Base-by-base conservation (phyloP, 2,797 vertebrate species). In the Fistularia tabacaria region DNA sequence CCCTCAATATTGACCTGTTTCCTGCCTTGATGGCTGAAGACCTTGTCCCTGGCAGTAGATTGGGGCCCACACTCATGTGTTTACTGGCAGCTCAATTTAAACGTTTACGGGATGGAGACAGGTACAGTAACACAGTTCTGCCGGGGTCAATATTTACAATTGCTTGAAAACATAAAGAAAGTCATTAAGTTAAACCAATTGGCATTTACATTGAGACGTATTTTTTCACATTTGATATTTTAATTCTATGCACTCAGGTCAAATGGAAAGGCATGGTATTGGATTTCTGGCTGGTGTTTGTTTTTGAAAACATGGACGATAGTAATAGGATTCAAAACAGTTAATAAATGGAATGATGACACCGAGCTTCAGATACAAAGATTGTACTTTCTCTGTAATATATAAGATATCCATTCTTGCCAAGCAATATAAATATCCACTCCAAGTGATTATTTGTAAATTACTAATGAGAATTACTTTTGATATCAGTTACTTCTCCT, bases 21-120 rank as follows among this genome's bases (percentile, higher is more conserved):
- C 97, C 96, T 0, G 96, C 97, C n/a, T 87, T 99, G 58, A 93
- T 99, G 94, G 92, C 92, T 47, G 97, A 99, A 82, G 97, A 99
- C 64, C 80, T 99, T 70, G 91, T 99, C 49, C 96, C 96, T 0
- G 96, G 96, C 39, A 99, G 95, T 75, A 89, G 96, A 42, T 57
- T 99, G 72, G 97, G 97, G 3, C 94, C 96, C 13, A 99, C 96
- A 3, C 85, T 99, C 54, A 94, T 98, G 94, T 99, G 97, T 73
- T 86, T 99, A 59, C 89, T 99, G 52, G 86, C 87, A 41, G 80
- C 93, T 7, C 97, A 99, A 75, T 99, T 98, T 71, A 93, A 88
- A 72, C 93, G 92, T 0, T 78, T 99, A 43, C 88, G 95, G 38
- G 91, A 97, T 10, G 97, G 97, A 53, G 97, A 99, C 92, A 93